Conservation (phyloP, 92 coral and sea anemone genomes). For the Epizoanthus scotinus region DNA sequence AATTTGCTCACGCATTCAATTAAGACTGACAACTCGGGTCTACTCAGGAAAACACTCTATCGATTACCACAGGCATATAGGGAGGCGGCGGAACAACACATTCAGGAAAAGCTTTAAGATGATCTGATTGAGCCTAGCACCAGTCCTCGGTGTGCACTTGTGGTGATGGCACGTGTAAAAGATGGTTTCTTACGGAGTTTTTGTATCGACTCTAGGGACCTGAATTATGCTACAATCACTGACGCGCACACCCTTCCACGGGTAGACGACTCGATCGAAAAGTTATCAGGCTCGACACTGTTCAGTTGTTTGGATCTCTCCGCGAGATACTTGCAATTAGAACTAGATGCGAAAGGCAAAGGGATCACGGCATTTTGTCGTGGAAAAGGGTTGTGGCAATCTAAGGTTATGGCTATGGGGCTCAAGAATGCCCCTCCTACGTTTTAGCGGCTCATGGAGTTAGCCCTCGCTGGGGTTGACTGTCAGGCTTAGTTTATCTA, state of each 20-base stretch:
- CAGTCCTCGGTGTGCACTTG: slow-evolving; percentile 19
- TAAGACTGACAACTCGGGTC: slow-evolving; percentile 33
- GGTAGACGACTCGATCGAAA: slow-evolving; percentile 33
- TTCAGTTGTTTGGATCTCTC: slow-evolving; percentile 21
- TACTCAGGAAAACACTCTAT: slow-evolving; percentile 5
- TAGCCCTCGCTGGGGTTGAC: slow-evolving; percentile 11
- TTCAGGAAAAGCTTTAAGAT: slow-evolving; percentile 34
- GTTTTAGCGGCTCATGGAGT: slow-evolving; percentile 40
- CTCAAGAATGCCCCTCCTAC: slow-evolving; percentile 21
- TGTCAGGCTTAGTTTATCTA: slow-evolving; percentile 11
- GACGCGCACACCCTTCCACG: slow-evolving; percentile 31
- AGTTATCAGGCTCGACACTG: not conserved
- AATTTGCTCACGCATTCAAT: slow-evolving; percentile 34
- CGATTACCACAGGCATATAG: slow-evolving; percentile 23
- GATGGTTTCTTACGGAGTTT: slow-evolving; percentile 39
- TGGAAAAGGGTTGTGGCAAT: slow-evolving; percentile 32
- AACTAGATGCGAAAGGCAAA: slow-evolving; percentile 6
- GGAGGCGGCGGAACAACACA: slow-evolving; percentile 27
- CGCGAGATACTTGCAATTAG: slow-evolving; percentile 34
- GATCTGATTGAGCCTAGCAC: slow-evolving; percentile 33
- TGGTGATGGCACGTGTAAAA: slow-evolving; percentile 34
- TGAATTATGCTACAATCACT: slow-evolving; percentile 14
- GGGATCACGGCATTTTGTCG: slow-evolving; percentile 31
- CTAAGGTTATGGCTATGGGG: slow-evolving; percentile 12
- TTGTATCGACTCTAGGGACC: slow-evolving; percentile 39